phyloP scores from a whole-genome alignment of 2,888 invertebrate species.

The Anarsia innoxiella region DNA sequence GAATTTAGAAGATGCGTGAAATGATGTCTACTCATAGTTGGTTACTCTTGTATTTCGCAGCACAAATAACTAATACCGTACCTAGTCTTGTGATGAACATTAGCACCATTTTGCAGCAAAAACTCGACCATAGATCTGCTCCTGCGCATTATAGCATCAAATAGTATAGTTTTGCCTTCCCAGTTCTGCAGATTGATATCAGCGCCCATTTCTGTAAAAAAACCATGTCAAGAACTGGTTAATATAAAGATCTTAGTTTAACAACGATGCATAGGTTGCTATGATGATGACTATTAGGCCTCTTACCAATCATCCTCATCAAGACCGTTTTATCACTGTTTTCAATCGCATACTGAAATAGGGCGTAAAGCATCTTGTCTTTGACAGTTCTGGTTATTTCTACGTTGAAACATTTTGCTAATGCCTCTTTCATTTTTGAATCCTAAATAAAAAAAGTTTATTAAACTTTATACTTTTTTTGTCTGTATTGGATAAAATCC shows the following conservation, averaged over 20 bases:
- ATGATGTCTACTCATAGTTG: no score
- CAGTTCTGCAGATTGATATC: slow-evolving; percentile 83
- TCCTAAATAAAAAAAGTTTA: no score
- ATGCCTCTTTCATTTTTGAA: slow-evolving; percentile 66
- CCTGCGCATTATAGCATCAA: slow-evolving; percentile 85
- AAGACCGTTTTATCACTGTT: slow-evolving; percentile 45
- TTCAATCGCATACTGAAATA: slow-evolving; percentile 57
- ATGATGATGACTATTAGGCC: no score
- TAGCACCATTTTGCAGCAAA: slow-evolving; percentile 85
- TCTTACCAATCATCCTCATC: slow-evolving; percentile 37
- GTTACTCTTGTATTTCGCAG: no score
- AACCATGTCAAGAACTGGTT: neutral
- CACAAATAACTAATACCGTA: no score
- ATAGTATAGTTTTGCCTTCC: slow-evolving; percentile 86
- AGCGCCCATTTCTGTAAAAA: slow-evolving; percentile 76
- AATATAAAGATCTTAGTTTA: no score
- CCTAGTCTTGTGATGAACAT: slow-evolving; percentile 85
- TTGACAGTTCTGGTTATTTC: slow-evolving; percentile 60
- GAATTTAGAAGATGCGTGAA: no score
- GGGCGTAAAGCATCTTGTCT: slow-evolving; percentile 52
- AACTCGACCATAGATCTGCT: slow-evolving; percentile 80
- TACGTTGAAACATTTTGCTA: slow-evolving; percentile 72
- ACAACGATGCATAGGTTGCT: no score
- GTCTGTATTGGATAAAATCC: no score
- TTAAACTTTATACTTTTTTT: no score